phyloP scores from a whole-genome alignment of 2,888 invertebrate species.

The Unio pictorum region DNA sequence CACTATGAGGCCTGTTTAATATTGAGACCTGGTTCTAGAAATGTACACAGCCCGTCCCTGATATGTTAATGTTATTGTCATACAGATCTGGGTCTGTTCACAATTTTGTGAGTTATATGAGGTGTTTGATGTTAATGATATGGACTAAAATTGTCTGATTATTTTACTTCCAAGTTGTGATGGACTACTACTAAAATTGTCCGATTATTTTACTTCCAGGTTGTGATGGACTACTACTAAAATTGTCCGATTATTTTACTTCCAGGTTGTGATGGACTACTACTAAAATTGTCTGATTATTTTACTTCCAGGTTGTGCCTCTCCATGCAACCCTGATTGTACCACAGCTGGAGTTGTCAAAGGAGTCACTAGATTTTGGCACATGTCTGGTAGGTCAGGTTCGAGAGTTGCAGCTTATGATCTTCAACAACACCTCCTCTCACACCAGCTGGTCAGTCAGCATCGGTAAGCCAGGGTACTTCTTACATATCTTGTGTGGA shows the following conservation, averaged over 20 bases:
- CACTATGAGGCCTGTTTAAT: no score
- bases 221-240: conserved; percentile 16
- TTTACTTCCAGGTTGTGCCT: conserved; percentile 55
- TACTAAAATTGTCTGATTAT: neutral
- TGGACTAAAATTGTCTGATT: no score
- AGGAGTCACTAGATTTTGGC: conserved; percentile 65
- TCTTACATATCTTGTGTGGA: neutral
- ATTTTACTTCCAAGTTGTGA: conserved; percentile 48
- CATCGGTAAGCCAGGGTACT: conserved; percentile 46
- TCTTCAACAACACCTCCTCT: conserved; percentile 60
- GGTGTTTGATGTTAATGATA: no score
- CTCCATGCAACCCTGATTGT: conserved; percentile 61
- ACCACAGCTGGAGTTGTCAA: conserved; percentile 61
- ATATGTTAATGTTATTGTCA: no score
- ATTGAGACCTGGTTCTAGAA: no score
- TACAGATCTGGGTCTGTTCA: no score
- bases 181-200: no score
- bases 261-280: conserved; percentile 45
- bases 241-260: neutral
- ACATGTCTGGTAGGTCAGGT: conserved; percentile 68
- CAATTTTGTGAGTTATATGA: no score
- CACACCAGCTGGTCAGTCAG: conserved; percentile 58
- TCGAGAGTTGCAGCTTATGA: conserved; percentile 54
- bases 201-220: conserved; percentile 38
- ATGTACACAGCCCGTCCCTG: no score